phyloP scores from a whole-genome alignment of 1,140 invertebrate species.

The Drosophila eugracilis region DNA sequence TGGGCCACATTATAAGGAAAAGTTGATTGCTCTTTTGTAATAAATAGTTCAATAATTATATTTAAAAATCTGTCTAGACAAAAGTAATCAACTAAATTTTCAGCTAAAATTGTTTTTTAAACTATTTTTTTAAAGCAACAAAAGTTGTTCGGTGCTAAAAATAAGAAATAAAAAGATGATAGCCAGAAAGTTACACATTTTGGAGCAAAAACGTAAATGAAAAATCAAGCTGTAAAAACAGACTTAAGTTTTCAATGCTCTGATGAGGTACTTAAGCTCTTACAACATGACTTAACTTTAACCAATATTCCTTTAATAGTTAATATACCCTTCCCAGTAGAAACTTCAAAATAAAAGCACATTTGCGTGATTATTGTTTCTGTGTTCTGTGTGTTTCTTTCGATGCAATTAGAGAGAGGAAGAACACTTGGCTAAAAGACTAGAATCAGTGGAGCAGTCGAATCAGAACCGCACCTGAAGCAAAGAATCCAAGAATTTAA shows the following conservation, averaged over 20 bases:
- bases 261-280: too few relatives aligned
- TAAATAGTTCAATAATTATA: background rate
- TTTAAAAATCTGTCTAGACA: too few relatives aligned
- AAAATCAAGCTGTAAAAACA: too few relatives aligned
- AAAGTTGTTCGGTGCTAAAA: too few relatives aligned
- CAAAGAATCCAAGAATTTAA: constrained; percentile 36
- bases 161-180: too few relatives aligned
- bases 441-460: constrained; percentile 67
- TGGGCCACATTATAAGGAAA: background rate
- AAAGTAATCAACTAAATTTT: too few relatives aligned
- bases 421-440: constrained; percentile 43
- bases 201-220: background rate
- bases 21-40: constrained; percentile 9
- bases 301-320: background rate
- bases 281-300: too few relatives aligned
- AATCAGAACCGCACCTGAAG: constrained; percentile 49
- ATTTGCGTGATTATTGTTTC: constrained; percentile 39
- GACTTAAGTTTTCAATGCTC: too few relatives aligned
- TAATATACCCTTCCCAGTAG: background rate
- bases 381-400: constrained; percentile 28
- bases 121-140: too few relatives aligned
- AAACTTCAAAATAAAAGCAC: background rate
- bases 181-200: background rate
- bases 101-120: too few relatives aligned
- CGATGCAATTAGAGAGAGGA: constrained; percentile 65